A percentile compares a stretch with the other conserved stretches of the same genome.
Evolutionary conservation across 2,113 vertebrate species (phyloP).

Genomic region (Empidonax traillii): DNA sequence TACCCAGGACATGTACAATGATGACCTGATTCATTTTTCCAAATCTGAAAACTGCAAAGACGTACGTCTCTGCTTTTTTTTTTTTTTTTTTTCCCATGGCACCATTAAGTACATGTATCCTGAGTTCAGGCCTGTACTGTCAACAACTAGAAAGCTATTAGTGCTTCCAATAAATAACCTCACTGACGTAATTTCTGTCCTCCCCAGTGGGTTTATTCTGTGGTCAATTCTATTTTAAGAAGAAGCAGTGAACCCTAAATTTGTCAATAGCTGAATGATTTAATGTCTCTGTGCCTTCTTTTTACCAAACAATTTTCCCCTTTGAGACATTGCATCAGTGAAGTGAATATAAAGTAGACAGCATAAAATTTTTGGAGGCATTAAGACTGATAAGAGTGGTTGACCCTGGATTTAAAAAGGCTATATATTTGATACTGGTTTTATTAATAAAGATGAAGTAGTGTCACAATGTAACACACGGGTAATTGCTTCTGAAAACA

Average conservation of each 20-base stretch:
- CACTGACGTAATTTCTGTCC: not conserved
- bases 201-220: not conserved
- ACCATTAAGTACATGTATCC: not conserved
- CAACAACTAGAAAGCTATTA: not conserved
- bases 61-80: slow-evolving; percentile 65
- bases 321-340: not conserved
- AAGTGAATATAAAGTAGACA: not conserved
- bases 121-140: not conserved
- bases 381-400: not conserved
- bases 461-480: not conserved
- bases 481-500: not conserved
- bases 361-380: not conserved
- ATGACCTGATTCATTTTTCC: slow-evolving; percentile 93
- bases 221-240: not conserved
- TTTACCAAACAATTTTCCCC: not conserved
- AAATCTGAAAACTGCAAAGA: slow-evolving; percentile 96
- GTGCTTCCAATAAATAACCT: not conserved
- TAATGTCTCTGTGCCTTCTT: not conserved
- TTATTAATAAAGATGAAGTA: not conserved
- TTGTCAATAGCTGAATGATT: not conserved
- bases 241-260: not conserved
- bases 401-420: not conserved
- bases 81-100: not conserved
- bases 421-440: not conserved
- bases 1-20: slow-evolving; percentile 95